Evolutionary conservation across 1,140 invertebrate species (phyloP).

Genomic region (Periplaneta americana): DNA sequence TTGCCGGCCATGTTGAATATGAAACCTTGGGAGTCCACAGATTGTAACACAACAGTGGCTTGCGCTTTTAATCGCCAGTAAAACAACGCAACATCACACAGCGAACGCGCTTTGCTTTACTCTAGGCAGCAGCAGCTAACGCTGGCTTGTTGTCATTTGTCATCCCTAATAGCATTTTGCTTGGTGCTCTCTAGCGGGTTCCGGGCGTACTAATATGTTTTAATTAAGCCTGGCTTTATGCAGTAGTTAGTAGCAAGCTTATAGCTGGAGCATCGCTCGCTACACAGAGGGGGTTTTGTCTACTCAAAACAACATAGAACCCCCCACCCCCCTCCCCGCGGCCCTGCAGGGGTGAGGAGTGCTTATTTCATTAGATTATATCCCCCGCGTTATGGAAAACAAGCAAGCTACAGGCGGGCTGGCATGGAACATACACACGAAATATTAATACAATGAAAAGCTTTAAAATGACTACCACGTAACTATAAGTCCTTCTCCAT

Average conservation of each 20-base stretch:
- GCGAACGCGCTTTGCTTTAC: background rate
- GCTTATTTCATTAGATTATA: constrained; percentile 17
- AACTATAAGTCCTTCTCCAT: background rate
- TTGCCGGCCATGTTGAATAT: background rate
- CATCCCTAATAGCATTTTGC: constrained; percentile 19
- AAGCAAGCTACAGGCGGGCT: background rate
- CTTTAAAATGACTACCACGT: constrained; percentile 7
- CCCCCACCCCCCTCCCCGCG: background rate
- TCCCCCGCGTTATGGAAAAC: constrained; percentile 1
- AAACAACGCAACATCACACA: background rate
- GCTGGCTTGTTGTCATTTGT: constrained; percentile 16
- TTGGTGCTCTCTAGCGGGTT: constrained; percentile 10
- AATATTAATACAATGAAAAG: constrained; percentile 14
- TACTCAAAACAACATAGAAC: constrained; percentile 15
- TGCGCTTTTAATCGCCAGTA: constrained; percentile 4
- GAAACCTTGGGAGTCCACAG: background rate
- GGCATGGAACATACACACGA: background rate
- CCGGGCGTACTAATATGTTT: constrained; percentile 17
- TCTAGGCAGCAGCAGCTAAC: constrained; percentile 7
- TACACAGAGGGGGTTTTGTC: background rate
- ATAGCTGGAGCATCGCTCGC: background rate
- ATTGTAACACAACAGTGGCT: background rate
- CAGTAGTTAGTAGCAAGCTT: constrained; percentile 19
- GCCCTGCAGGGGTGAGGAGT: constrained; percentile 3
- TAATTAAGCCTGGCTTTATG: constrained; percentile 19